phyloP scores from a whole-genome alignment of 2,888 invertebrate genomes.

The Frankliniella fusca region DNA sequence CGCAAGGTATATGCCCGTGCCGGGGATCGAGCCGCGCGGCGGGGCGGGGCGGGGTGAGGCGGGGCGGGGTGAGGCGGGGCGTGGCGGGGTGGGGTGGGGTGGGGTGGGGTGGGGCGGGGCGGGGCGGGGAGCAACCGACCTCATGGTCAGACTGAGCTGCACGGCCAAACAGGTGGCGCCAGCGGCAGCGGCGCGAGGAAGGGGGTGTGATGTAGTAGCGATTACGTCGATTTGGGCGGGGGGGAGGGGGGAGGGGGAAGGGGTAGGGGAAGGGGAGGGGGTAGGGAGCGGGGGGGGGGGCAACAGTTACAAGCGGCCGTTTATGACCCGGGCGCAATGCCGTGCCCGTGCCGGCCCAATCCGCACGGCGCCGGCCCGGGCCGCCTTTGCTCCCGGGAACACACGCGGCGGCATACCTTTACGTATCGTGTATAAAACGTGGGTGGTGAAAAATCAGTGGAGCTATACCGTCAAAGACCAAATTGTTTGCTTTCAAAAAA shows the following conservation, averaged over 20 bases:
- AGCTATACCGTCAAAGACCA: too few species aligned
- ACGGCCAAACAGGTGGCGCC: neutral
- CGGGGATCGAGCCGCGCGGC: too few species aligned
- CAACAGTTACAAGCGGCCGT: conserved; percentile 34
- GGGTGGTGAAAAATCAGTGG: too few species aligned
- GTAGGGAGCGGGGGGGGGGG: neutral
- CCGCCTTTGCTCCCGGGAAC: conserved; percentile 44
- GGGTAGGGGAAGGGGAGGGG: conserved; percentile 20
- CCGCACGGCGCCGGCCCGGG: conserved; percentile 43
- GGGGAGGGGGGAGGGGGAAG: neutral
- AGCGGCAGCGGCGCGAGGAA: neutral
- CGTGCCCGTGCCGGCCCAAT: too few species aligned
- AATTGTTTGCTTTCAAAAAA: too few species aligned
- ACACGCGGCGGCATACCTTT: neutral
- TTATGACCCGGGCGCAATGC: conserved; percentile 43
- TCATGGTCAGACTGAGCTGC: neutral
- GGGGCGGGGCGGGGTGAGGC: neutral
- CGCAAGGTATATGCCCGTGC: too few species aligned
- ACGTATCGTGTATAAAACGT: neutral
- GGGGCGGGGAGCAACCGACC: neutral
- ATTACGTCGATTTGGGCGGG: conserved; percentile 10
- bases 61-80: neutral
- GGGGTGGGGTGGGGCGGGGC: neutral
- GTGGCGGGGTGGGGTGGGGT: neutral
- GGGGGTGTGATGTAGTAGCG: neutral